These are phyloP conservation scores for Euphonia xanthogaster DNA, from an alignment of 2,797 vertebrate species.

Conservation along the genomic window DNA sequence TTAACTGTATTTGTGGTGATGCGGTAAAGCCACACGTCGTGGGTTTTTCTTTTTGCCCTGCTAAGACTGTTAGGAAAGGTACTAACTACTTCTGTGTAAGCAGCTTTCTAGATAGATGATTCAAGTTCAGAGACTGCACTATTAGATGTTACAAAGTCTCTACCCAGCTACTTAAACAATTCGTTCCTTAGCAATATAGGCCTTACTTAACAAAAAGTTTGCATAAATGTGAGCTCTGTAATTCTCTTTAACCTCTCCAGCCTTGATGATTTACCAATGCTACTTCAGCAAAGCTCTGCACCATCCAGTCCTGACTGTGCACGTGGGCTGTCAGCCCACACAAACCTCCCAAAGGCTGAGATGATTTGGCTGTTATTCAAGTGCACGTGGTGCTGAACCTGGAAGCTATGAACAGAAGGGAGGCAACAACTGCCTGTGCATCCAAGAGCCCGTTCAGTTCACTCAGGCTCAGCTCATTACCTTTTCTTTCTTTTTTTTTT, in stretches of 20 bases:
- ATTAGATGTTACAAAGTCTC: not conserved
- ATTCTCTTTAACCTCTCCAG: not conserved
- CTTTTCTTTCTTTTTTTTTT: not conserved
- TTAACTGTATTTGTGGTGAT: not conserved
- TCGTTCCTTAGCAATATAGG: not conserved
- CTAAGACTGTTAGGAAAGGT: not conserved
- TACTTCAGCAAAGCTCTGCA: not conserved
- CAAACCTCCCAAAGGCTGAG: not conserved
- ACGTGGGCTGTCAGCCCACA: not conserved
- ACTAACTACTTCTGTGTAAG: not conserved
- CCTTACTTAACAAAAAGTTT: not conserved
- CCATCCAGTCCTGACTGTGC: not conserved
- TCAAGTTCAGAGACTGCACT: not conserved
- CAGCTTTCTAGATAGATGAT: not conserved
- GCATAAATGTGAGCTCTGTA: not conserved
- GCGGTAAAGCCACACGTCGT: rapidly evolving
- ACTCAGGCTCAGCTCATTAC: not conserved
- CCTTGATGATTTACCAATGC: not conserved
- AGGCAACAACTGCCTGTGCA: not conserved
- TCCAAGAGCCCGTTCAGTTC: not conserved
- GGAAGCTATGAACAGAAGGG: not conserved
- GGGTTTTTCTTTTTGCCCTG: not conserved
- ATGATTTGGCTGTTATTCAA: not conserved
- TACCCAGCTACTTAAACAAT: not conserved
- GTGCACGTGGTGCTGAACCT: not conserved